Evolutionary conservation across 2,888 invertebrate species (phyloP).

Genomic region (Sinotaia quadrata): DNA sequence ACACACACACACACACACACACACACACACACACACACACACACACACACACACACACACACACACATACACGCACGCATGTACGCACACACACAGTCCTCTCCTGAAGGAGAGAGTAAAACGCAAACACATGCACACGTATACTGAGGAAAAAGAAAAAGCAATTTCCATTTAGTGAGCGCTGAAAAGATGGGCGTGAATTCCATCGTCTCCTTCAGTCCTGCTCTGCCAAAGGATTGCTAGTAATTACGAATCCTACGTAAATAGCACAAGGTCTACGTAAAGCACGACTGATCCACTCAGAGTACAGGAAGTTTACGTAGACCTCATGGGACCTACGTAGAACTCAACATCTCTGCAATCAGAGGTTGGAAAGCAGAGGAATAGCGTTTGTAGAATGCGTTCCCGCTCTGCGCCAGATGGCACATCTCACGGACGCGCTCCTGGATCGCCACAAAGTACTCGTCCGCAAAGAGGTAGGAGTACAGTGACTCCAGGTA

Average conservation of each 20-base stretch:
- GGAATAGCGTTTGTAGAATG: conserved; percentile 20
- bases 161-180: not conserved
- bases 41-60: conserved; percentile 1
- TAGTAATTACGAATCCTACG: not conserved
- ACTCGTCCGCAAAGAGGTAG: conserved; percentile 22
- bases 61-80: not conserved
- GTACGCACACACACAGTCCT: too few relatives aligned
- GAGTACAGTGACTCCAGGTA: conserved; percentile 27
- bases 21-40: conserved; percentile 1
- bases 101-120: not conserved
- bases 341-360: conserved; percentile 20
- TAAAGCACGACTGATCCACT: too few relatives aligned
- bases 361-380: conserved; percentile 26
- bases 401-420: conserved; percentile 25
- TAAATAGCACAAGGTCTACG: too few relatives aligned
- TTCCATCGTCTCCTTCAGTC: too few relatives aligned
- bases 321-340: too few relatives aligned
- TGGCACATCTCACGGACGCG: conserved; percentile 21
- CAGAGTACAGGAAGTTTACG: too few relatives aligned
- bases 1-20: not conserved
- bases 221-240: too few relatives aligned
- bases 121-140: not conserved
- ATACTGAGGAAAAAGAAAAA: not conserved
- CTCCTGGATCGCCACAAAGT: conserved; percentile 29
- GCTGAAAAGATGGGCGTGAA: not conserved